Base-by-base conservation (phyloP, 2,888 invertebrate genomes). In the Rotaria socialis region DNA sequence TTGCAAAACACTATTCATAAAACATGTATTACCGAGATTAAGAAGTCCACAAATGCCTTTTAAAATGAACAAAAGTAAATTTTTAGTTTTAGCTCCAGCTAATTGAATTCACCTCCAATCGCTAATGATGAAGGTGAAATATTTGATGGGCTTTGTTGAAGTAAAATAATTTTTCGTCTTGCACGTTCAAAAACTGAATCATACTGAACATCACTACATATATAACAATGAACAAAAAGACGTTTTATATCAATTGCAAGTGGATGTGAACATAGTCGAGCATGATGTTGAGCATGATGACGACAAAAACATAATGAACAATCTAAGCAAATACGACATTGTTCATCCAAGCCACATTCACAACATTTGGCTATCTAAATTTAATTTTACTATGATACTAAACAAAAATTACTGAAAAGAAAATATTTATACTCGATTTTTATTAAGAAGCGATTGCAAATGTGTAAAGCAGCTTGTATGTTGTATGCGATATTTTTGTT, bases 1-100 rank as follows among this genome's bases (percentile, higher is more conserved):
- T 86, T 85, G 87, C 19, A 98, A 94, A 89, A 98, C 96, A 90
- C 96, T 96, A 92, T 97, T 98, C 96, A 99, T 96, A 91, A 97
- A 99, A 92, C 98, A 99, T 7, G 98, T 98, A 89, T 96, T 95
- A 58, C 98, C 98, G 88, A 99, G 93, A 92, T 99, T 99, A 89
- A 97, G 94, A 87, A 99, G 92, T 0, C 98, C 98, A 86, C 52
- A 85, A 55, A 35, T 85, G 50, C 86, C 86, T 85, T 67, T 85
- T 35, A 60, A 55, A 84, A 41, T n/a, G 41, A 14, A 50, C 14
- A 56, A 43, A 24, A 85, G 52, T 84, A 47, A 84, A 19, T 41
- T 50, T 43, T 19, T 56, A 60, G 41, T 41, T 41, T 24, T 67
- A 50, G 84, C 11, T 24, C 24, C 7, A 43, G 50, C 5, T 24